A percentile compares a stretch with the other conserved stretches of the same genome.
phyloP scores from a whole-genome alignment of 2,888 invertebrate genomes.

The Trissolcus japonicus region DNA sequence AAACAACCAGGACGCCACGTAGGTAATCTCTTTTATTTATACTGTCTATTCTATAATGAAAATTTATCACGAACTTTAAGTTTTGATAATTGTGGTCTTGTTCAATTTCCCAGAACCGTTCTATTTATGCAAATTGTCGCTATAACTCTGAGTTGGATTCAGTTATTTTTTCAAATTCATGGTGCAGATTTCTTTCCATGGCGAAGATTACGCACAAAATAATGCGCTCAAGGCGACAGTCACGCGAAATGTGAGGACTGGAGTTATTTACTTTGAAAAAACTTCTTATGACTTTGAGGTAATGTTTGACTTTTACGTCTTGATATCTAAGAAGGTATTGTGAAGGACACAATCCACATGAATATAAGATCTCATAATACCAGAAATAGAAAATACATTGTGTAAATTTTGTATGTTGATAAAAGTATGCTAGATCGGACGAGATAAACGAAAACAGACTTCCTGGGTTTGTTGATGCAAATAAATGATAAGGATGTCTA shows the following conservation, averaged over 20 bases:
- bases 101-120: constrained; percentile 15
- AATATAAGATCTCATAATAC: no score
- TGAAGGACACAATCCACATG: constrained; percentile 48
- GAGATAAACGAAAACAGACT: no score
- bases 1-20: no score
- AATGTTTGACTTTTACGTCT: constrained; percentile 2
- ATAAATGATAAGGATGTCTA: not conserved
- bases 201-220: constrained; percentile 44
- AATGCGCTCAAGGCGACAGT: constrained; percentile 48
- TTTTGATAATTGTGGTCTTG: no score
- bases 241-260: constrained; percentile 45
- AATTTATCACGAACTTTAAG: no score
- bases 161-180: no score
- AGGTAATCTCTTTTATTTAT: no score
- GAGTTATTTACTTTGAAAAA: constrained; percentile 23
- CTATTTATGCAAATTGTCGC: constrained; percentile 20
- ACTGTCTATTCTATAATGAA: no score
- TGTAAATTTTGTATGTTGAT: constrained; percentile 32
- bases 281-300: constrained; percentile 17
- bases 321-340: constrained; percentile 31
- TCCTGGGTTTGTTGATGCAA: not conserved
- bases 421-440: constrained; percentile 30
- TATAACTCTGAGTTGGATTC: no score
- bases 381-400: constrained; percentile 1
- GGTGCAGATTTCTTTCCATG: constrained; percentile 16